Evolutionary conservation across 2,888 invertebrate species (phyloP), one percentile per base, ranked within the genome.

Genomic region (Hyalella azteca): DNA sequence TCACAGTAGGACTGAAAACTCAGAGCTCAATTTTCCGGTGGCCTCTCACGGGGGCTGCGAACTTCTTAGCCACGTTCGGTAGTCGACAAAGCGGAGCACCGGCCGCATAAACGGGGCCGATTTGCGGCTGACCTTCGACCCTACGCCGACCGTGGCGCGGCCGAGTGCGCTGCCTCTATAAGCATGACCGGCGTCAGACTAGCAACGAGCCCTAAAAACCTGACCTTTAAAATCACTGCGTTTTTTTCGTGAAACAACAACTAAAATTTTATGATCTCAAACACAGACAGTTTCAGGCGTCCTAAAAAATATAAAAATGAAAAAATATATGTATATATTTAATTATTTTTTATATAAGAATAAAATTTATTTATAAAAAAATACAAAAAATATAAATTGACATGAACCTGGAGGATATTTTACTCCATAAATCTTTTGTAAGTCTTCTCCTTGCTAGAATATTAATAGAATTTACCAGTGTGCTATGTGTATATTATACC

Each of bases 81-180:
- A 32, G 66, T 39, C 11, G 36, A 66, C 26, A 32, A 19, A 32
- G 29, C 66, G 66, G 19, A n/a, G 7, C 66, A 66, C 13, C 32
- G 66, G 39, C 66, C 15, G 36, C 66, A 36, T 66, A 66, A 66
- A 66, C 39, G 66, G 66, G 66, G 39, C 59, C 36, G 66, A 66
- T 66, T 66, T 66, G 66, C 66, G 66, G 66, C 66, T 66, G 66
- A 32, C 66, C 66, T 66, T 19, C 66, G 66, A 66, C 66, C 66
- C 36, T 66, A n/a, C 66, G 66, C 19, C 66, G 29, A 36, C 66
- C 36, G 66, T 36, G 36, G 66, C 66, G 66, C 22, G n/a, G 36
- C 66, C 11, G 15, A 9, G 66, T 36, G 66, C 66, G 29, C 66
- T 66, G 32, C 66, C 36, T 32, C 66, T 19, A 54, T 29, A 29